These are phyloP conservation scores for Sebastolobus alascanus DNA, from an alignment of 2,797 vertebrate species.

Conservation along the genomic window DNA sequence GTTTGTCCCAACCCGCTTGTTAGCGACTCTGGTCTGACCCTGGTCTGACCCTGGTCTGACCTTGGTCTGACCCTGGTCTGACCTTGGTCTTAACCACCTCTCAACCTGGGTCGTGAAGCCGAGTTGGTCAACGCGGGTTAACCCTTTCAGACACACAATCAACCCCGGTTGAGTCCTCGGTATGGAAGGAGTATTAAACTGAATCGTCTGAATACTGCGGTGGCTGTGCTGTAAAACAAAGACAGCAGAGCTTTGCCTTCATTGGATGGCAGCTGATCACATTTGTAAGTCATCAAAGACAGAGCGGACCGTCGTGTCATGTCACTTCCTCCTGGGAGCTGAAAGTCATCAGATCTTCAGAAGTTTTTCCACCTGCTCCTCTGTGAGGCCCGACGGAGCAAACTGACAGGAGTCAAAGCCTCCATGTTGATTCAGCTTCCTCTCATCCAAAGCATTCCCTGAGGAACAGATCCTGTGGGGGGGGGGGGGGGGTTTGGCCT, in stretches of 20 bases:
- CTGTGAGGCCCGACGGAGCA: slow-evolving; percentile 51
- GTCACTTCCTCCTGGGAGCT: slow-evolving; percentile 79
- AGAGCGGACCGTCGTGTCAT: slow-evolving; percentile 20
- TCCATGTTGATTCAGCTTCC: slow-evolving; percentile 86
- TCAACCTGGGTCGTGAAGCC: too few species aligned
- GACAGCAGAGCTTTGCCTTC: not conserved
- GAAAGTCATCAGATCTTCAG: slow-evolving; percentile 67
- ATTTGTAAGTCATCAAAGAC: slow-evolving; percentile 48
- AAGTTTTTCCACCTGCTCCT: slow-evolving; percentile 83
- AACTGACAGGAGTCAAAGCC: slow-evolving; percentile 70
- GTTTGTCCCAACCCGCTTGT: too few species aligned
- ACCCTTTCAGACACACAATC: too few species aligned
- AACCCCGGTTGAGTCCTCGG: too few species aligned
- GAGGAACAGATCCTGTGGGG: slow-evolving; percentile 69
- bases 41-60: too few species aligned
- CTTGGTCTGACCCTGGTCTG: too few species aligned
- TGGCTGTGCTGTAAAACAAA: not conserved
- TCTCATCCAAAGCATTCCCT: slow-evolving; percentile 67
- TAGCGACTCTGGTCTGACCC: too few species aligned
- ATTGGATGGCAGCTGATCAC: not conserved
- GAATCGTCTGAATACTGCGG: too few species aligned
- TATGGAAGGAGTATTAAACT: too few species aligned
- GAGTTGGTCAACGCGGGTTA: too few species aligned
- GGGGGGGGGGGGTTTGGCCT: slow-evolving; percentile 36
- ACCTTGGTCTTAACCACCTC: too few species aligned